Conservation (phyloP, 2,888 invertebrate species). For the Pyrocoelia pectoralis region DNA sequence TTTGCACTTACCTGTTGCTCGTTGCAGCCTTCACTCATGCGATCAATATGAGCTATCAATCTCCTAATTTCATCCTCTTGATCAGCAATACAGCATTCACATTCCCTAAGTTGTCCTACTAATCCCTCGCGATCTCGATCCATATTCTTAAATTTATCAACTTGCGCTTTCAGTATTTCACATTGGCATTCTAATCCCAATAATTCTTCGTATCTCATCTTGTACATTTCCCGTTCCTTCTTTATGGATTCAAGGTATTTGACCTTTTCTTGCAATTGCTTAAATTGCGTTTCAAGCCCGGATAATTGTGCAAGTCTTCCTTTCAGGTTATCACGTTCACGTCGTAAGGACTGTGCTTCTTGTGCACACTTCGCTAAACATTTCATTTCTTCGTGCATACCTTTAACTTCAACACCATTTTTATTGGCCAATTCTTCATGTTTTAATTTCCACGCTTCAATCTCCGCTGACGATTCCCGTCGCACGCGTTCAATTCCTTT, state of each 20-base stretch:
- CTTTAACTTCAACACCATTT: constrained; percentile 16
- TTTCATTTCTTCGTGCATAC: constrained; percentile 45
- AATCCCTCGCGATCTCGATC: constrained; percentile 63
- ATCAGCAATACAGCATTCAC: constrained; percentile 65
- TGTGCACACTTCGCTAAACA: constrained; percentile 46
- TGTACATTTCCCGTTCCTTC: constrained; percentile 56
- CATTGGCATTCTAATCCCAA: constrained; percentile 50
- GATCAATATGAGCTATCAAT: constrained; percentile 64
- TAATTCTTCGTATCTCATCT: constrained; percentile 52
- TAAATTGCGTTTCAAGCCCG: constrained; percentile 51
- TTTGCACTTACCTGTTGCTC: constrained; percentile 53
- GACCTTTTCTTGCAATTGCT: constrained; percentile 48
- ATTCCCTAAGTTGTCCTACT: constrained; percentile 63
- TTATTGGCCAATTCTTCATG: constrained; percentile 23
- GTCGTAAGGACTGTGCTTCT: constrained; percentile 52
- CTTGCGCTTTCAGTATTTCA: constrained; percentile 47
- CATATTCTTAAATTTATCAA: constrained; percentile 49
- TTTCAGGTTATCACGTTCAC: constrained; percentile 52
- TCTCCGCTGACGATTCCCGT: constrained; percentile 2
- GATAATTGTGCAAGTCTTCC: constrained; percentile 48
- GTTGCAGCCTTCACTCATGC: constrained; percentile 55
- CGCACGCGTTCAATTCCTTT: constrained; percentile 22
- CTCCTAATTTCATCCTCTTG: constrained; percentile 67
- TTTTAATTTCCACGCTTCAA: constrained; percentile 19
- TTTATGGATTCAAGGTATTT: constrained; percentile 49